phyloP scores from a whole-genome alignment of 2,797 vertebrate genomes.

The Pantherophis alleghaniensis region DNA sequence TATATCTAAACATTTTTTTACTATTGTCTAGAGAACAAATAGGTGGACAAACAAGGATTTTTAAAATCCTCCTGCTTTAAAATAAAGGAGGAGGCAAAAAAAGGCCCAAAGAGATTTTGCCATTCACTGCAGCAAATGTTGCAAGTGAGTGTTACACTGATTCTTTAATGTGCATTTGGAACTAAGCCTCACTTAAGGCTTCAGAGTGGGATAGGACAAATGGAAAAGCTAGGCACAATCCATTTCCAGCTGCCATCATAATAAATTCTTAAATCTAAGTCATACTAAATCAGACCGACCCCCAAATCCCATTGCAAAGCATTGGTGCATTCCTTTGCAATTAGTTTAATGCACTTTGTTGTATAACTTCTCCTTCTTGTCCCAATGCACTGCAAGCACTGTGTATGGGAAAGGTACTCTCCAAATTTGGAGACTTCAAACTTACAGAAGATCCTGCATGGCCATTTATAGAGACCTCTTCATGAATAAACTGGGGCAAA shows the following conservation, averaged over 20 bases:
- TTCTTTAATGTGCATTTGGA: background rate
- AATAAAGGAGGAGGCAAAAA: background rate
- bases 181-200: background rate
- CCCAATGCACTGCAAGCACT: background rate
- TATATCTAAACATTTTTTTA: background rate
- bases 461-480: background rate
- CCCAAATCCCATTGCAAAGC: background rate
- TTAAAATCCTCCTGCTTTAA: background rate
- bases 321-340: background rate
- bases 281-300: background rate
- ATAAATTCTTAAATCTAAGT: background rate
- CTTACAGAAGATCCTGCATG: background rate
- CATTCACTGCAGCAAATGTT: background rate
- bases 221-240: background rate
- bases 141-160: no score
- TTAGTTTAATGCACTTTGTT: background rate
- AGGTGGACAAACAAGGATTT: background rate
- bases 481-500: background rate
- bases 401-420: background rate
- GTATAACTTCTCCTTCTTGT: no score
- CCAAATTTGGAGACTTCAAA: background rate
- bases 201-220: background rate
- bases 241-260: background rate
- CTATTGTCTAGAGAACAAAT: background rate
- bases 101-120: background rate